Evolutionary conservation across 2,888 invertebrate species (phyloP), one percentile per base, ranked within the genome.

Genomic region (Gymnocheta viridis): DNA sequence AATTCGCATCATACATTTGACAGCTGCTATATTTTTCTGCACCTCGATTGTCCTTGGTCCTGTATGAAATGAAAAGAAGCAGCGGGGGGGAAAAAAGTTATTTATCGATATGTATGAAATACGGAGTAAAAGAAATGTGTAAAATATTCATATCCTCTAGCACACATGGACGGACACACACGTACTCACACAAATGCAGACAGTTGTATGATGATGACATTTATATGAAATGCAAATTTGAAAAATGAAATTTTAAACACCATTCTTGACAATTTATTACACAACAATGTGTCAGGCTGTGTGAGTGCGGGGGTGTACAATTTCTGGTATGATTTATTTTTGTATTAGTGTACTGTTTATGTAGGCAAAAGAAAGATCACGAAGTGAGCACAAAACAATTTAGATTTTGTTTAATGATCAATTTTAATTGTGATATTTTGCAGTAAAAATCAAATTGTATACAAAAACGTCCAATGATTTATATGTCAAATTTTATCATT

Each of bases 1-100:
- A 91, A 85, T 91, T 91, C 74, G 88, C 85, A 86, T 93, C 92
- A 87, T 91, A 93, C 92, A 93, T 93, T 86, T 90, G 89, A 85
- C 93, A 93, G 86, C 88, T 90, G 87, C 93, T 93, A 69, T 88
- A 89, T n/a, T 89, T 91, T 64, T 87, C 87, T 85, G 87, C 87
- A 27, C 92, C 92, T 12, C 90, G 89, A 86, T 91, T 91, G 87
- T 92, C 91, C 82, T 73, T 87, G 80, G 91, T 66, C 29, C 85
- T 85, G 69, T 73, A 35, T 54, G 41, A 27, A 14, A 51, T 17
- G 14, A 41, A 41, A 41, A n/a, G 32, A n/a, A 27, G 19, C 41
- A 44, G n/a, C 12, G 51, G n/a, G 35, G 35, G 10, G 29, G 60
- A 49, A 60, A 9, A 49, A 14, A 38, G 17, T 69, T 60, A 69